Conservation (phyloP, 2,113 vertebrate genomes). For the Epinephelus moara region DNA sequence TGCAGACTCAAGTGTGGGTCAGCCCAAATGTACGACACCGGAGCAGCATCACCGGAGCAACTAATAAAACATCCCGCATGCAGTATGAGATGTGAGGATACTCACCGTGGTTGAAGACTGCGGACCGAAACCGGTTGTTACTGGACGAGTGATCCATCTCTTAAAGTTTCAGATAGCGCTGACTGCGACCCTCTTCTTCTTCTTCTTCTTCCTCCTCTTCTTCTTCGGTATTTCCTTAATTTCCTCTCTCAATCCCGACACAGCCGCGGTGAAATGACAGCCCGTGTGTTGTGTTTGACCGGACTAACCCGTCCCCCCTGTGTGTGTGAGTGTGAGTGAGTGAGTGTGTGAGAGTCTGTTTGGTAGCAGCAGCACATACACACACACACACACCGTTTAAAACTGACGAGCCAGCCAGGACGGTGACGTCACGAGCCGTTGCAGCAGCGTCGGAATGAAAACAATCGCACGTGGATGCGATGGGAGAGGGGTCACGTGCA, state of each 20-base stretch:
- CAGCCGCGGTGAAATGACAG: conserved; percentile 32
- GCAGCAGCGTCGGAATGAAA: conserved; percentile 80
- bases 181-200: conserved; percentile 10
- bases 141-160: conserved; percentile 82
- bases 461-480: conserved; percentile 85
- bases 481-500: conserved; percentile 59
- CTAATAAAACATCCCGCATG: neutral
- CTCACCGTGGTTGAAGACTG: conserved; percentile 85
- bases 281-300: conserved; percentile 40
- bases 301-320: conserved; percentile 63
- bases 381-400: conserved; percentile 5
- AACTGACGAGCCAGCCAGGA: conserved; percentile 17
- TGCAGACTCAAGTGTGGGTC: neutral
- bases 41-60: conserved; percentile 11
- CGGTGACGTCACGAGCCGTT: conserved; percentile 76
- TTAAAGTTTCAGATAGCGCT: conserved; percentile 50
- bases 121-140: conserved; percentile 81
- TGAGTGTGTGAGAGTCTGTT: neutral
- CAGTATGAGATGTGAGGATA: conserved; percentile 18
- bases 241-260: conserved; percentile 18
- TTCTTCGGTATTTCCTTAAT: conserved; percentile 50
- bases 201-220: neutral
- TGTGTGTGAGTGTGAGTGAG: neutral
- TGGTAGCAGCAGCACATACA: neutral
- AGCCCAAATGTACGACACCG: neutral